phyloP scores from a whole-genome alignment of 2,797 vertebrate genomes.

The Takifugu ocellatus region DNA sequence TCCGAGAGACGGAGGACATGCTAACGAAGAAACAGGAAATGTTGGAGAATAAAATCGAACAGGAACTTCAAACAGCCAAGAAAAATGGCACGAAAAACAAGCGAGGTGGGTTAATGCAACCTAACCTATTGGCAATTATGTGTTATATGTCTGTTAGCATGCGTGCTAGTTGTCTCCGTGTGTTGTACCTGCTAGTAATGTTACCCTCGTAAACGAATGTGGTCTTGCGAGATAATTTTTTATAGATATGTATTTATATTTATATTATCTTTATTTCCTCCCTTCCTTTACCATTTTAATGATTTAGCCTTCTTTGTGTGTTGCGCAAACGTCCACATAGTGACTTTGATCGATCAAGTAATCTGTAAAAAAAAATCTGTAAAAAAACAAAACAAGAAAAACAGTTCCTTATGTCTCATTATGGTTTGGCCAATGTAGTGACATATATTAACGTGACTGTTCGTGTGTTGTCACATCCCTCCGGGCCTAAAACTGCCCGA shows the following conservation, averaged over 20 bases:
- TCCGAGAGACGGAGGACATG: constrained; percentile 96
- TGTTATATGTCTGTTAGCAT: constrained; percentile 17
- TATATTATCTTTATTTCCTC: too few species aligned
- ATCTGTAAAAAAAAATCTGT: too few species aligned
- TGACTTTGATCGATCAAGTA: too few species aligned
- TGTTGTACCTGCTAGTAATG: not conserved
- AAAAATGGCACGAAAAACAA: constrained; percentile 98
- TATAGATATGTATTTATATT: not conserved
- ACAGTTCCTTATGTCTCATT: too few species aligned
- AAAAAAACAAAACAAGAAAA: too few species aligned
- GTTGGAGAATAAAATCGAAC: constrained; percentile 93
- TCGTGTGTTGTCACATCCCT: not conserved
- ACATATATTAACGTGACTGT: too few species aligned
- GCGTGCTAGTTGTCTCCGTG: constrained; percentile 40
- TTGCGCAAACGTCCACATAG: too few species aligned
- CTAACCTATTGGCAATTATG: accelerated
- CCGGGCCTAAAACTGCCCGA: not conserved
- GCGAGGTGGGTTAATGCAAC: constrained; percentile 77
- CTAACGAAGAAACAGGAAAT: constrained; percentile 96
- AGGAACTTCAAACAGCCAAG: constrained; percentile 89
- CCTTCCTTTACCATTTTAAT: too few species aligned
- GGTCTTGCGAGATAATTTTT: not conserved
- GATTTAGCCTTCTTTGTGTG: too few species aligned
- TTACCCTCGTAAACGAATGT: not conserved
- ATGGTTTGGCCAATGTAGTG: too few species aligned